Base-by-base conservation (phyloP, 2,113 vertebrate genomes). In the Columbina picui region DNA sequence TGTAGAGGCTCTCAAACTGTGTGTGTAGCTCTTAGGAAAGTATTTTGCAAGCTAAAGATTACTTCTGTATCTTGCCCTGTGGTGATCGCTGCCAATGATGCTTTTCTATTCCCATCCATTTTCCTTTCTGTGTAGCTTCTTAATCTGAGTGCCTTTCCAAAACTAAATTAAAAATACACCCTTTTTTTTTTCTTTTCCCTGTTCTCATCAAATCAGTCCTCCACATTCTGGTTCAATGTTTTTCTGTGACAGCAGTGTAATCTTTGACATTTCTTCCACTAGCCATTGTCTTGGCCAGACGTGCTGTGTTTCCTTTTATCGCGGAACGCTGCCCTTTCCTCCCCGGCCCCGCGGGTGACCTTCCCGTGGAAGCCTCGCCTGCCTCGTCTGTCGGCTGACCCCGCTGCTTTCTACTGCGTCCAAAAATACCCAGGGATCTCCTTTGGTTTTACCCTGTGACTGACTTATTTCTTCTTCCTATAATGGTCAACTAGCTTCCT, bases 261-360 rank as follows among this genome's bases (percentile, higher is more conserved):
- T 83, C 89, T 89, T 61, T 91, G 78, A 93, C 38, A 55, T n/a
- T 91, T 93, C 57, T 84, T 79, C 63, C 41, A 38, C 59, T 74
- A 43, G 18, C 38, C 16, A 32, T 71, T 94, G 84, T 87, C 74
- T 93, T 87, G 91, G 84, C 65, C 69, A 93, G 81, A 76, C 85
- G 57, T 91, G n/a, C 29, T 61, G 53, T 36, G 11, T 55, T 93
- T 94, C 89, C 78, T 88, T 76, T 91, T 74, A 36, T 87, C 67
- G 5, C 71, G 61, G 26, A 26, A 21, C 64, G 61, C 93, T 96
- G 74, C 70, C 36, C 63, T 93, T 83, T 85, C 55, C 84, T 95
- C 63, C 84, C 22, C 0, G 2, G 43, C 49, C 74, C 77, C 22
- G 34, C 4, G 82, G 25, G 16, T 71, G 80, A 70, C 59, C 89